Percentiles rank a stretch among this genome's conserved stretches.
Evolutionary conservation across 2,113 vertebrate genomes (phyloP).

Genomic region (Elanus axillaris): DNA sequence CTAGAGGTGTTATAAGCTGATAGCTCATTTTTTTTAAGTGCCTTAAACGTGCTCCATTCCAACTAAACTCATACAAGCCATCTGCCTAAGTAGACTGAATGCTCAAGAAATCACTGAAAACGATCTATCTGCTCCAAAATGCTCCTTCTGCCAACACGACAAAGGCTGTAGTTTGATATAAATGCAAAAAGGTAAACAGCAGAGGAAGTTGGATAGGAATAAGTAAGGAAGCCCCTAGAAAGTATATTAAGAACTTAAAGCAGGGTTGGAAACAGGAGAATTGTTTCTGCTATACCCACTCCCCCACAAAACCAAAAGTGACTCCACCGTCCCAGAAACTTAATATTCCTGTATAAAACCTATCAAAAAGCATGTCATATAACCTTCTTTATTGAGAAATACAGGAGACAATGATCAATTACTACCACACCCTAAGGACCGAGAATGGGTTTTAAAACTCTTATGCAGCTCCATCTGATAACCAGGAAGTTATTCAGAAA

Average conservation of each 20-base stretch:
- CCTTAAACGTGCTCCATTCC: not conserved
- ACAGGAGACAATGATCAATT: not conserved
- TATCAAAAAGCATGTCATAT: not conserved
- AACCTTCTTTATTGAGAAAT: not conserved
- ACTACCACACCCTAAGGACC: not conserved
- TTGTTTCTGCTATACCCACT: not conserved
- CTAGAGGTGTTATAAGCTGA: not conserved
- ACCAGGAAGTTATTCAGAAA: not conserved
- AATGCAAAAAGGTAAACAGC: not conserved
- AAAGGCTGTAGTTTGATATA: not conserved
- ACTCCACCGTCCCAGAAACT: not conserved
- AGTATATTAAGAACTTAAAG: not conserved
- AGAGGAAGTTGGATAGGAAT: not conserved
- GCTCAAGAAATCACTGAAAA: not conserved
- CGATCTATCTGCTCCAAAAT: not conserved
- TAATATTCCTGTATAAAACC: not conserved
- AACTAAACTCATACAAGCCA: not conserved
- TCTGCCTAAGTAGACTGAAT: not conserved
- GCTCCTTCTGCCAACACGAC: not conserved
- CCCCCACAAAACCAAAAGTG: not conserved
- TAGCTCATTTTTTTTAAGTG: not conserved
- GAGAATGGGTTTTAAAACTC: not conserved
- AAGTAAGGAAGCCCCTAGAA: not conserved
- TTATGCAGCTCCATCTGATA: not conserved
- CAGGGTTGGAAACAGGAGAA: not conserved